These are phyloP conservation scores for Gasterosteus nipponicus DNA, from an alignment of 2,113 vertebrate species.

Conservation along the genomic window DNA sequence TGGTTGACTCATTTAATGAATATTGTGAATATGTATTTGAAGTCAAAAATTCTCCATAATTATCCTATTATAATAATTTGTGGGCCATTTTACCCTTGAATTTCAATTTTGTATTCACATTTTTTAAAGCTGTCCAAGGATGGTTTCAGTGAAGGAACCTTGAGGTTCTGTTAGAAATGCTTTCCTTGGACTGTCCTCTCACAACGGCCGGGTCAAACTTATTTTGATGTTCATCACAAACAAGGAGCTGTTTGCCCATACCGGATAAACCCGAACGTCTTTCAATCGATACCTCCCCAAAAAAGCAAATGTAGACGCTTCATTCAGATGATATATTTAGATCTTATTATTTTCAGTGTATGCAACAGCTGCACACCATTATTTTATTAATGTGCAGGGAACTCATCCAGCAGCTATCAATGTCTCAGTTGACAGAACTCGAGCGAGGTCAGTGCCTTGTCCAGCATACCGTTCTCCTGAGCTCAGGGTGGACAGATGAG, in stretches of 20 bases:
- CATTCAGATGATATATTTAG: not conserved
- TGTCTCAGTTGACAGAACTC: conserved; percentile 20
- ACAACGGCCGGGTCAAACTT: not conserved
- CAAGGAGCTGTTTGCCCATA: conserved; percentile 6
- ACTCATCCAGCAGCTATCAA: not conserved
- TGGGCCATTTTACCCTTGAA: not conserved
- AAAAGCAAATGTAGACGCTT: not conserved
- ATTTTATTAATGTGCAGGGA: not conserved
- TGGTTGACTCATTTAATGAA: not conserved
- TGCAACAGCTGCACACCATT: not conserved
- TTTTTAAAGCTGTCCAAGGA: not conserved
- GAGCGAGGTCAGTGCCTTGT: conserved; percentile 38
- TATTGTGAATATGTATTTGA: not conserved
- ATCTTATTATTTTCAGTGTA: not conserved
- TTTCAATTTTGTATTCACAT: not conserved
- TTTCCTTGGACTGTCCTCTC: conserved; percentile 5
- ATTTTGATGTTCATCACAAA: conserved; percentile 20
- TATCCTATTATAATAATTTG: not conserved
- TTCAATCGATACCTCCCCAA: not conserved
- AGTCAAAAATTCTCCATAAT: not conserved
- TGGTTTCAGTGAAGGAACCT: not conserved
- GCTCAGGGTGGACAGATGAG: conserved; percentile 62
- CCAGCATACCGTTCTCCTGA: conserved; percentile 59
- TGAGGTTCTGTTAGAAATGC: not conserved
- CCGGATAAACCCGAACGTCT: conserved; percentile 4